Evolutionary conservation across 2,888 invertebrate species (phyloP).

Genomic region (Cryptus viduatorius): DNA sequence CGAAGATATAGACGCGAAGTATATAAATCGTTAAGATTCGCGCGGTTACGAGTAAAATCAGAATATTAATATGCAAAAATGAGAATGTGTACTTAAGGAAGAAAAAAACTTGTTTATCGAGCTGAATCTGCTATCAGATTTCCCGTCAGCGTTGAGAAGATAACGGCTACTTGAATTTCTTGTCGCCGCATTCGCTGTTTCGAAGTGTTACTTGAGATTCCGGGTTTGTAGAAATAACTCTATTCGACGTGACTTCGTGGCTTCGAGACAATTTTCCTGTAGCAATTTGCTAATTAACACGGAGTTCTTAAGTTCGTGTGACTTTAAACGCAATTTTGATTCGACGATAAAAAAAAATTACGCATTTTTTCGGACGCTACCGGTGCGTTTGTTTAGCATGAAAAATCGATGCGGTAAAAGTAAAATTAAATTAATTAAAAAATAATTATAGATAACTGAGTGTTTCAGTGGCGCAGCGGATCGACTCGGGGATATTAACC

Average conservation of each 20-base stretch:
- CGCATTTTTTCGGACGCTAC: background rate
- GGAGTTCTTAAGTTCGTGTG: background rate
- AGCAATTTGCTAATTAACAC: background rate
- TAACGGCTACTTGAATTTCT: slow-evolving; percentile 7
- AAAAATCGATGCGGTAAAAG: background rate
- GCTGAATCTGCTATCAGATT: background rate
- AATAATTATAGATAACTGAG: background rate
- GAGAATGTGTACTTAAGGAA: background rate
- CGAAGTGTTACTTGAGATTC: background rate
- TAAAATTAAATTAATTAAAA: background rate
- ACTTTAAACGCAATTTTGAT: background rate
- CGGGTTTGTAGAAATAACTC: background rate
- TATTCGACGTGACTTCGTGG: background rate
- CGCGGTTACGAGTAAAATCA: background rate
- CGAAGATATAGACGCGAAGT: background rate
- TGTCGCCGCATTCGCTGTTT: background rate
- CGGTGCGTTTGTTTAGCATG: background rate
- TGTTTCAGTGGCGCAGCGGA: background rate
- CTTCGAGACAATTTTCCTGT: background rate
- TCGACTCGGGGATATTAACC: background rate
- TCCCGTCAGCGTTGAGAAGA: background rate
- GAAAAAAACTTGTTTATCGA: background rate
- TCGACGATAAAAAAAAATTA: background rate
- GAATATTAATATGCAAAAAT: background rate
- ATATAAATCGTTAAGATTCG: background rate